These are phyloP conservation scores for Pardalotus punctatus DNA, from an alignment of 2,113 vertebrate species.

Conservation along the genomic window DNA sequence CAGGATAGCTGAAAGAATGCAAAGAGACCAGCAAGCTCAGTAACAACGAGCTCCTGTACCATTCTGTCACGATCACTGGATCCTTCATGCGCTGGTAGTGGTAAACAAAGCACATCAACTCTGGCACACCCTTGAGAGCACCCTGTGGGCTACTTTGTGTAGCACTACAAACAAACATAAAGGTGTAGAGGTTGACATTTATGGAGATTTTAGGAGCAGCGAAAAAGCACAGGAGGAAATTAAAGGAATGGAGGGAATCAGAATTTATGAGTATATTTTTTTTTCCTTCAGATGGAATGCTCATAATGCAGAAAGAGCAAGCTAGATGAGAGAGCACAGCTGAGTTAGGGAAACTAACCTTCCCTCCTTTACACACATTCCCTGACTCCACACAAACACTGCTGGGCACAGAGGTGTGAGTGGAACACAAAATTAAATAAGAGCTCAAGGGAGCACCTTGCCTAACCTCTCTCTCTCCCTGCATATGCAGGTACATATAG, in stretches of 20 bases:
- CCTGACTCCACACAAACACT: neutral
- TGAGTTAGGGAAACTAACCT: neutral
- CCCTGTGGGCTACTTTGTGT: neutral
- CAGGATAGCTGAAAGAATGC: neutral
- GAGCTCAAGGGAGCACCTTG: neutral
- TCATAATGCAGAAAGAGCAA: neutral
- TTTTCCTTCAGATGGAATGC: accelerated
- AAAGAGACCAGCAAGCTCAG: neutral
- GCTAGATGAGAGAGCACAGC: neutral
- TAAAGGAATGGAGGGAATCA: neutral
- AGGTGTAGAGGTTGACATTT: neutral
- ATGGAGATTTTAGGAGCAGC: neutral
- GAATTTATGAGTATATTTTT: neutral
- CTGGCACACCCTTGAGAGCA: neutral
- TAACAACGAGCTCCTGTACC: neutral
- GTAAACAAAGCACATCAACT: neutral
- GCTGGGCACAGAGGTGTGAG: neutral
- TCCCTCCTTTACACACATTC: neutral
- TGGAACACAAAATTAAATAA: neutral
- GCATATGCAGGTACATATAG: neutral
- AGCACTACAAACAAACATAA: neutral
- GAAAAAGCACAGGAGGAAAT: neutral
- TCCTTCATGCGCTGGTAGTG: neutral
- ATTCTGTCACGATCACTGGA: neutral
- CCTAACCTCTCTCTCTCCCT: neutral